Evolutionary conservation across 1,140 invertebrate genomes (phyloP).

Genomic region (Paraescarpia echinospica): DNA sequence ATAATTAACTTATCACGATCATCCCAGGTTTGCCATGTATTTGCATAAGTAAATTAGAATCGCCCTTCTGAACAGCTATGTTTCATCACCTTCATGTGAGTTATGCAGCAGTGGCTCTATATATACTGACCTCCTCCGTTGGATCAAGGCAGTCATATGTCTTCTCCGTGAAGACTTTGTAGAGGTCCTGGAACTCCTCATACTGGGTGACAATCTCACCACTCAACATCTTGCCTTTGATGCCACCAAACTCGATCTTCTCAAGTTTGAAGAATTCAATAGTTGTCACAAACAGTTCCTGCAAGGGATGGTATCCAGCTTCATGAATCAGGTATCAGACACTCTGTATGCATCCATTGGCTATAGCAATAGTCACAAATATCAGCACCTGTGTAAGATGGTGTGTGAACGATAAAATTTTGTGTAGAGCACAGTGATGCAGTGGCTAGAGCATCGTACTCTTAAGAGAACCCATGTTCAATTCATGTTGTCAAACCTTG

Average conservation of each 20-base stretch:
- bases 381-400: too few relatives aligned
- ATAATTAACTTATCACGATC: too few relatives aligned
- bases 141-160: slow-evolving; percentile 84
- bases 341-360: background rate
- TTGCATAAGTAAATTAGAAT: too few relatives aligned
- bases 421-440: too few relatives aligned
- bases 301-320: slow-evolving; percentile 21
- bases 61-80: too few relatives aligned
- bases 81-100: too few relatives aligned
- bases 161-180: slow-evolving; percentile 83
- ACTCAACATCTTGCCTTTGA: slow-evolving; percentile 78
- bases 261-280: slow-evolving; percentile 92
- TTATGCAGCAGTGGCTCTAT: background rate
- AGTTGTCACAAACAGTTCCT: slow-evolving; percentile 89
- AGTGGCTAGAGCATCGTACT: too few relatives aligned
- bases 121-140: slow-evolving; percentile 66
- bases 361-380: too few relatives aligned
- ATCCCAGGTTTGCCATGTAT: too few relatives aligned
- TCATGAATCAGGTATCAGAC: background rate
- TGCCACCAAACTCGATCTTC: slow-evolving; percentile 91
- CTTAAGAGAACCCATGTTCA: too few relatives aligned
- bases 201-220: slow-evolving; percentile 71
- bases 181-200: slow-evolving; percentile 85
- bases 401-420: too few relatives aligned
- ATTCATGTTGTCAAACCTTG: too few relatives aligned